Evolutionary conservation across 2,797 vertebrate species (phyloP).

Genomic region (Myoxocephalus aenaeus): DNA sequence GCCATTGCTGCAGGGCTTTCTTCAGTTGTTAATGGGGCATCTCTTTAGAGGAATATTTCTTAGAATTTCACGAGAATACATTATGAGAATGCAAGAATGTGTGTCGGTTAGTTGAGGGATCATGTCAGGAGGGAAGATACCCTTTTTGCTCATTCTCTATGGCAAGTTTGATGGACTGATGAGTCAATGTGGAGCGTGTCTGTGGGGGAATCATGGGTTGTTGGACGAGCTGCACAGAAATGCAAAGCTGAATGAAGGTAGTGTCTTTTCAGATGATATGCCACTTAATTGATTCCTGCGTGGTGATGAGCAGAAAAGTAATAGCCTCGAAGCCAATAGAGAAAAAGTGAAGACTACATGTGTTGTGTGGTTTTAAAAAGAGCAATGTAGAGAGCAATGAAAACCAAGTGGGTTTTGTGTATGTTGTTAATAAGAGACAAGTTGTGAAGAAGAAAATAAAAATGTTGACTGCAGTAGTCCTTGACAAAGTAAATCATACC

Average conservation of each 20-base stretch:
- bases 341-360: neutral
- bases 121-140: neutral
- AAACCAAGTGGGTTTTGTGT: neutral
- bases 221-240: no score
- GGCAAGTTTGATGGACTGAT: neutral
- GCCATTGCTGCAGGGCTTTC: neutral
- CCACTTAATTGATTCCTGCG: neutral
- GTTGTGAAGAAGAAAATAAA: neutral
- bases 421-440: neutral
- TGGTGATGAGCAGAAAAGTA: neutral
- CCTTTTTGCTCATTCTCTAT: neutral
- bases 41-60: neutral
- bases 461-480: neutral
- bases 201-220: conserved; percentile 20
- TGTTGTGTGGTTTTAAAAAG: neutral
- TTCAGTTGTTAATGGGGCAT: neutral
- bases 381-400: neutral
- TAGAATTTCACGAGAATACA: neutral
- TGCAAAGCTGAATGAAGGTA: neutral
- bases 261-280: neutral
- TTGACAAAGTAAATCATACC: neutral
- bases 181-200: neutral
- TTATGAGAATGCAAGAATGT: neutral
- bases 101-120: neutral
- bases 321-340: neutral